Percentiles rank a stretch among this genome's conserved stretches.
phyloP scores from a whole-genome alignment of 2,113 vertebrate species.

The Neogobius melanostomus region DNA sequence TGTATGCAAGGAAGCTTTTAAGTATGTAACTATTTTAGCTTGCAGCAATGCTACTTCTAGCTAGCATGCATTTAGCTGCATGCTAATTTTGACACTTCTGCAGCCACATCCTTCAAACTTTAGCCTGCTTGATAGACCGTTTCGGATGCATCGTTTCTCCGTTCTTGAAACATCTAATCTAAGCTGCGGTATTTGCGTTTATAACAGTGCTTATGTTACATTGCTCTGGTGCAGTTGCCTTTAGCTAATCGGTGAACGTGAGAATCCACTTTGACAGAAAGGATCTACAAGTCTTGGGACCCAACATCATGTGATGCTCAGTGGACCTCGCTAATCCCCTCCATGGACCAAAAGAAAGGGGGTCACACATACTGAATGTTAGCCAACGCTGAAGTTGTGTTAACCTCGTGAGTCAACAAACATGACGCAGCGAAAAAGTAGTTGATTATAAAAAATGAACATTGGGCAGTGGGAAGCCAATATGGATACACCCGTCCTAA shows the following conservation, averaged over 20 bases:
- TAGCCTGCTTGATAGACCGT: neutral
- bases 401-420: too few relatives aligned
- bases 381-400: neutral
- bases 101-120: slow-evolving; percentile 26
- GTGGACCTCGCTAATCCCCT: slow-evolving; percentile 23
- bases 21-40: neutral
- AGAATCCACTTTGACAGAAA: slow-evolving; percentile 17
- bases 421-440: neutral
- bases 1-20: neutral
- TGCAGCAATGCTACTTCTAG: neutral
- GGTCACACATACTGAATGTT: neutral
- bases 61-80: neutral
- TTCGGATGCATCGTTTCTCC: neutral
- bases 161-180: neutral
- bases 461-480: too few relatives aligned
- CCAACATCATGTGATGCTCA: slow-evolving; percentile 39
- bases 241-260: slow-evolving; percentile 20
- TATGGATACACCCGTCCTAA: too few relatives aligned
- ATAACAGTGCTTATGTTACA: neutral
- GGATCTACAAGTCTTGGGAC: slow-evolving; percentile 3
- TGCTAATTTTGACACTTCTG: neutral
- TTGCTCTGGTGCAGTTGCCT: neutral
- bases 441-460: too few relatives aligned
- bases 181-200: neutral
- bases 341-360: neutral